Base-by-base conservation (phyloP, 2,113 vertebrate species). In the Serinus canaria region DNA sequence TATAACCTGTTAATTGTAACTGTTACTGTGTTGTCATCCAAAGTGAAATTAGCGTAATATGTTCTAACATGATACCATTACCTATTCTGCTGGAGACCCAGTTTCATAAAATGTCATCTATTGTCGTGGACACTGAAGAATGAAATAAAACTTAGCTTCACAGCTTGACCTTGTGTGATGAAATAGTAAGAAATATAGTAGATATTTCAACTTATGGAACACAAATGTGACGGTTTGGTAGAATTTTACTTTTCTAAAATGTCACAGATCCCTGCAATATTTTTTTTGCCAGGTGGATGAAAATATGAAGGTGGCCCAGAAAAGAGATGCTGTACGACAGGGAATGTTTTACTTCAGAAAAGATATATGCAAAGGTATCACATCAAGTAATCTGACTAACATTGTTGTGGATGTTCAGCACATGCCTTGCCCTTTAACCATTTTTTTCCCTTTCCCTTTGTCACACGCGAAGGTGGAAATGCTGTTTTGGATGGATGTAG, bases 251-350 rank as follows among this genome's bases (percentile, higher is more conserved):
- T 60, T 73, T 66, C 25, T 68, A 37, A 81, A 81, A 52, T 13
- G 7, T 39, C 35, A 35, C 59, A 58, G 7, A 66, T 91, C 30
- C 90, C 66, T 77, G 28, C 76, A 74, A 69, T 62, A 20, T 18
- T 87, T 93, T n/a, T 85, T 93, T 90, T 82, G 33, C 86, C 80
- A 99, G 99, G 99, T 99, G 62, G 99, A 99, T 91, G 99, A 99
- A 96, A 99, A 99, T 96, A 99, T 99, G 99, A 99, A 99, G 95
- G 97, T 97, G 15, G 99, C 99, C 15, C 99, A 99, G 98, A 99
- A 98, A 90, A 98, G 99, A 92, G 99, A 99, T 75, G 99, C 99
- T 13, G 99, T 99, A 43, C 98, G 98, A 41, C 98, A 98, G 92
- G 99, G 98, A 62, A 98, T 98, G 98, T 99, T 99, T 97, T 99